phyloP scores from a whole-genome alignment of 1,140 invertebrate species.

The Aphis craccivora region DNA sequence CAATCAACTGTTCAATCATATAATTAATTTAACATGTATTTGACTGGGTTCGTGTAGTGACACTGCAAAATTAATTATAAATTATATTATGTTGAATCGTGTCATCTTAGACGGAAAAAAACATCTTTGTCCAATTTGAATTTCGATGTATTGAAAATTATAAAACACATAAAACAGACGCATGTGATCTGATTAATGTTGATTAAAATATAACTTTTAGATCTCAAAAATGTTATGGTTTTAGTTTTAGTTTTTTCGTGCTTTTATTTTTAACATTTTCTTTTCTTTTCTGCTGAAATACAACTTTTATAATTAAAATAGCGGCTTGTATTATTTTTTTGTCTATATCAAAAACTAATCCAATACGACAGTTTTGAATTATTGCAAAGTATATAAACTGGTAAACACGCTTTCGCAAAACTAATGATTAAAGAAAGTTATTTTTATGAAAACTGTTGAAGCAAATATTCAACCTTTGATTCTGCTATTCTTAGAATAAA shows the following conservation, averaged over 20 bases:
- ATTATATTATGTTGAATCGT: no score
- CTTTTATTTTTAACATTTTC: conserved; percentile 9
- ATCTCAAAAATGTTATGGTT: not conserved
- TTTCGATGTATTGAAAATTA: not conserved
- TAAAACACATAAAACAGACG: not conserved
- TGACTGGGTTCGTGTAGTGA: not conserved
- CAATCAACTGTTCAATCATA: not conserved
- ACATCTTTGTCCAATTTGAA: no score
- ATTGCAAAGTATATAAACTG: not conserved
- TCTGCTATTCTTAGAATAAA: not conserved
- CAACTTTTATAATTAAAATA: conserved; percentile 15
- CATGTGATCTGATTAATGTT: not conserved
- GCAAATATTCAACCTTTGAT: not conserved
- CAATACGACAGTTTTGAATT: conserved; percentile 16
- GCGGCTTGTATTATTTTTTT: not conserved
- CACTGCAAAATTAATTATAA: no score
- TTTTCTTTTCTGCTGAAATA: not conserved
- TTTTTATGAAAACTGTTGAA: not conserved
- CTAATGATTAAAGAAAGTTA: conserved; percentile 4
- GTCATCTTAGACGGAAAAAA: no score
- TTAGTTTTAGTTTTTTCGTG: not conserved
- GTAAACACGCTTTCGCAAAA: not conserved
- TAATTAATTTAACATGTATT: not conserved
- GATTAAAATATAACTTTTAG: conserved; percentile 14
- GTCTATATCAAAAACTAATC: conserved; percentile 5